Percentiles rank a stretch among this genome's conserved stretches.
Conservation (phyloP, 2,797 vertebrate genomes). For the Xiphorhynchus erythropygius region DNA sequence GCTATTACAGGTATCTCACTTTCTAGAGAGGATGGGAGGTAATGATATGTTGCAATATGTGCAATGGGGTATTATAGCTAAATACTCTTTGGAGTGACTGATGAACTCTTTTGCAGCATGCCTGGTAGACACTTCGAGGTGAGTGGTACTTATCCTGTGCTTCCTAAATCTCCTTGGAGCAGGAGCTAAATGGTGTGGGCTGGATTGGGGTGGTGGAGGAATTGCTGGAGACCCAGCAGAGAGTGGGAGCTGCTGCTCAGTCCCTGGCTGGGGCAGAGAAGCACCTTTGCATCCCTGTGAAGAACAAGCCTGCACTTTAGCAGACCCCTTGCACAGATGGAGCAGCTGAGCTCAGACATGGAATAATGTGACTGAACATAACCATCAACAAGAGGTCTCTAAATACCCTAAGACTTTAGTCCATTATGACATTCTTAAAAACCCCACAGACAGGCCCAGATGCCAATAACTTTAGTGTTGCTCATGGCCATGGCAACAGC, state of each 20-base stretch:
- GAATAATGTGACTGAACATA: not conserved
- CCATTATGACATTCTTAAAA: not conserved
- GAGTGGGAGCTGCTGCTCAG: not conserved
- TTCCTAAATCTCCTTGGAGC: not conserved
- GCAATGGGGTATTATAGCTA: slow-evolving; percentile 51
- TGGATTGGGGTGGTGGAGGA: not conserved
- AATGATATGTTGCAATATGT: slow-evolving; percentile 62
- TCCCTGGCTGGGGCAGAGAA: not conserved
- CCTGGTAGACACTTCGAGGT: not conserved
- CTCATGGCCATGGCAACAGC: not conserved
- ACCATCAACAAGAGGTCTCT: not conserved
- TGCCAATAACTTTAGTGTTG: not conserved
- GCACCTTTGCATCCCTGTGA: not conserved
- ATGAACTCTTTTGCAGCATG: slow-evolving; percentile 7
- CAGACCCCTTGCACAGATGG: fast-evolving
- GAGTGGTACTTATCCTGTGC: slow-evolving; percentile 14
- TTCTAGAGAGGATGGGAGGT: slow-evolving; percentile 52
- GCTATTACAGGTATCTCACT: slow-evolving; percentile 48
- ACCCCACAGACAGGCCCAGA: not conserved
- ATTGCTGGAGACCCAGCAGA: not conserved
- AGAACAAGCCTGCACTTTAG: not conserved
- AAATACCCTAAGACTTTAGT: not conserved
- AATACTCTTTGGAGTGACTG: slow-evolving; percentile 38
- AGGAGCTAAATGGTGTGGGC: not conserved
- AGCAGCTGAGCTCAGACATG: not conserved